Percentiles rank a stretch among this genome's conserved stretches.
Evolutionary conservation across 2,888 invertebrate species (phyloP).

Genomic region (Adineta ricciae): DNA sequence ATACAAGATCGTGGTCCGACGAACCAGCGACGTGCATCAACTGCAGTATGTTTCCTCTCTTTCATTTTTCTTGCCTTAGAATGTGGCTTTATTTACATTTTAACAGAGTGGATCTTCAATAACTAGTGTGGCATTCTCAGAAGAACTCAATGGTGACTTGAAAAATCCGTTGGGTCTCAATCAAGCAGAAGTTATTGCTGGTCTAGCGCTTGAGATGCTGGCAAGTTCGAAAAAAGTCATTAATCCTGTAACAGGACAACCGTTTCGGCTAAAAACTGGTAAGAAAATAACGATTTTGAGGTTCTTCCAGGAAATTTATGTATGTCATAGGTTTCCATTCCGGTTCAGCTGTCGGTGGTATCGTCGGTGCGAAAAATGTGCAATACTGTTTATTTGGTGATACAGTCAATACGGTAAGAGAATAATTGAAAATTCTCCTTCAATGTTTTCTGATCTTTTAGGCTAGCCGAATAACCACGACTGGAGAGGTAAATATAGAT

Average conservation of each 20-base stretch:
- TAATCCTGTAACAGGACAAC: background rate
- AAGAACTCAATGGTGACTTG: background rate
- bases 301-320: no score
- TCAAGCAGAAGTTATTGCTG: conserved; percentile 22
- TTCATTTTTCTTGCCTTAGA: no score
- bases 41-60: background rate
- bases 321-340: conserved; percentile 26
- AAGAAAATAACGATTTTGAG: background rate
- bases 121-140: background rate
- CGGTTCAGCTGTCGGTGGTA: conserved; percentile 30
- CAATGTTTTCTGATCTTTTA: no score
- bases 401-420: conserved; percentile 28
- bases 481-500: background rate
- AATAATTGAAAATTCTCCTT: no score
- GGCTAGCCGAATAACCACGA: conserved; percentile 8
- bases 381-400: conserved; percentile 34
- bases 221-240: background rate
- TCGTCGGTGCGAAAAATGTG: conserved; percentile 30
- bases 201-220: background rate
- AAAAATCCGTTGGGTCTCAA: background rate
- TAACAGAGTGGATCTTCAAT: background rate
- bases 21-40: background rate
- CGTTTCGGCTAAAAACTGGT: background rate
- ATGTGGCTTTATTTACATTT: no score
- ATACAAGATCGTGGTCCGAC: conserved; percentile 57